These are phyloP conservation scores for Teleiodes luculella DNA, from an alignment of 2,888 invertebrate species.

Conservation along the genomic window DNA sequence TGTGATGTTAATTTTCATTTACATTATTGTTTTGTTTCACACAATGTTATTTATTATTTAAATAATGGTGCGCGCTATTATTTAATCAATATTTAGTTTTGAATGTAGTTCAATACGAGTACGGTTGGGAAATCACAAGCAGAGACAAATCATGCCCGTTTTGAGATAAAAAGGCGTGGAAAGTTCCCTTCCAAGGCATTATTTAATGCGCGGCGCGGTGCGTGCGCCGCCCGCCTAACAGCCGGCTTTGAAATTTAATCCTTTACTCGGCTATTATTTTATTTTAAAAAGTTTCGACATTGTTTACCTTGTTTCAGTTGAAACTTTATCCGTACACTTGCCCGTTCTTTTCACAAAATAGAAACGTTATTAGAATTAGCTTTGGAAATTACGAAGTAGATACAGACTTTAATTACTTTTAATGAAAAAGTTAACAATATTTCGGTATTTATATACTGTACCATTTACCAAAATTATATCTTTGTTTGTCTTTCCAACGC, in stretches of 20 bases:
- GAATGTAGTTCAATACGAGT: slow-evolving; percentile 4
- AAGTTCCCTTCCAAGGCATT: slow-evolving; percentile 21
- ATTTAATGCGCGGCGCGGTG: slow-evolving; percentile 27
- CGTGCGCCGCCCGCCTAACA: slow-evolving; percentile 37
- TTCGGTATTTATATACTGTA: no score
- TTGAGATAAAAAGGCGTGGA: slow-evolving; percentile 18
- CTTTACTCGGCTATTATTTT: slow-evolving; percentile 36
- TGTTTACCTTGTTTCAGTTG: slow-evolving; percentile 3
- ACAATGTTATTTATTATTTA: no score
- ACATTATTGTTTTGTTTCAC: no score
- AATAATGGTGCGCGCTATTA: no score
- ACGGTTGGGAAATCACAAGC: slow-evolving; percentile 8
- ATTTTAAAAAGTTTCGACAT: slow-evolving; percentile 32
- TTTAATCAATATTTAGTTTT: not conserved
- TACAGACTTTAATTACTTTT: no score
- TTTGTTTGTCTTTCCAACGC: no score
- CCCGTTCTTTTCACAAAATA: not conserved
- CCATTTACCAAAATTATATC: not conserved
- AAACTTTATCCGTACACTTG: slow-evolving; percentile 2
- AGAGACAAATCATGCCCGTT: slow-evolving; percentile 11
- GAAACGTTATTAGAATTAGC: not conserved
- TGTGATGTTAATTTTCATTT: no score
- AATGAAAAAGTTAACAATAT: no score
- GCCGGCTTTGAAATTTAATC: slow-evolving; percentile 47
- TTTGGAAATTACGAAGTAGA: not conserved